Base-by-base conservation (phyloP, 2,888 invertebrate species). In the Bruchidius siliquastri region DNA sequence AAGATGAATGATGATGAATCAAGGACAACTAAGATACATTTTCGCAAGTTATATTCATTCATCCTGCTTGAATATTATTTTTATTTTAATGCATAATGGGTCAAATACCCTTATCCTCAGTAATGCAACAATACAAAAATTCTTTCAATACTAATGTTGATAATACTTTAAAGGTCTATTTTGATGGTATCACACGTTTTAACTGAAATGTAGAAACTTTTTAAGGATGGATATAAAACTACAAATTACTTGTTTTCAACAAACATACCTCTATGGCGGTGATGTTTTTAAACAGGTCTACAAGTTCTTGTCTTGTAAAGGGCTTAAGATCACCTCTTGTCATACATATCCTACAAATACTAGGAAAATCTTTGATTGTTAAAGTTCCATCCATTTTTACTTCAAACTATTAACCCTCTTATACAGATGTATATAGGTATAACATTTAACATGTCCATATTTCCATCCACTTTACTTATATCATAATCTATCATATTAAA, bases 211-310 rank as follows among this genome's bases (percentile, higher is more conserved):
- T 4, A 49, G 13, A 18, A 49, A 49, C 18, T 4, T 18, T 18
- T 49, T 13, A 13, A 2, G 13, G 3, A 13, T 49, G 13, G 49
- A 49, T 49, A 1, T 49, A 49, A 26, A 26, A n/a, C 30, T n/a
- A 3, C 13, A 71, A 71, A 20, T 20, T 13, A 67, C 13, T 21
- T 70, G 20, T 20, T 8, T 66, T 3, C 30, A 21, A 66, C n/a
- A 10, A 67, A 68, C 49, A 20, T 72, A 77, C 77, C 73, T 76
- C 66, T 20, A 74, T 74, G 66, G 71, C 70, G 13, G 76, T 74
- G 72, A 77, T 73, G 69, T 20, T 73, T 32, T 72, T 30, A 20
- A 77, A 75, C 20, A 77, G 68, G 26, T 73, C 69, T 70, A 75
- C 21, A 69, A 73, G 67, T 69, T 74, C 71, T n/a, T 70, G 18